Conservation (phyloP, 2,113 vertebrate species). For the Puffinus mauretanicus region DNA sequence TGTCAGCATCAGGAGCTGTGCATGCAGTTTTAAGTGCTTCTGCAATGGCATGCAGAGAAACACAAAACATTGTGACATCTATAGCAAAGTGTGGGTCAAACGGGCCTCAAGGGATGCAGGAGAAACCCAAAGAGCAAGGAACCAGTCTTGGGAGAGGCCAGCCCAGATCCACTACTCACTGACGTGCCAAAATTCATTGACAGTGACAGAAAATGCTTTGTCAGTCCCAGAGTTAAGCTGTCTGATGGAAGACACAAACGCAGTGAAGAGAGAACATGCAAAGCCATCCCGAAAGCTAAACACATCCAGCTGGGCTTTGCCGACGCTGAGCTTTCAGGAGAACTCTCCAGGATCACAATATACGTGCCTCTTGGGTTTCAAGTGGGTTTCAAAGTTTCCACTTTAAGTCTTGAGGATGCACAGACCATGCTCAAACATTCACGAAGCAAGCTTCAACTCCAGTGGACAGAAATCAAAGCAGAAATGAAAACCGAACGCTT, state of each 20-base stretch:
- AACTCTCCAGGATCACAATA: neutral
- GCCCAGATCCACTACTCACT: neutral
- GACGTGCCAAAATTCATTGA: neutral
- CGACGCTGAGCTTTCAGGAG: neutral
- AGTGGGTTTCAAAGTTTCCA: neutral
- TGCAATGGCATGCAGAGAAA: neutral
- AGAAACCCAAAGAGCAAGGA: neutral
- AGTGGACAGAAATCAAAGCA: neutral
- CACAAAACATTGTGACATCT: neutral
- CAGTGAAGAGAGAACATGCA: neutral
- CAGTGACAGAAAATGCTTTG: neutral
- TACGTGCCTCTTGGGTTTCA: neutral
- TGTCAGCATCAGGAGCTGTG: neutral
- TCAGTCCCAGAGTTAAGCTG: neutral
- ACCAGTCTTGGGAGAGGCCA: neutral
- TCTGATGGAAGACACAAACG: rapidly evolving
- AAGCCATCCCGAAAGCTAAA: neutral
- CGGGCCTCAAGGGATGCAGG: neutral
- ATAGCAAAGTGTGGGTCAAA: neutral
- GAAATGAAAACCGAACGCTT: neutral
- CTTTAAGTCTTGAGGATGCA: neutral
- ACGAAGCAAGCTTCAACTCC: rapidly evolving
- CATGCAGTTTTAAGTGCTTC: neutral
- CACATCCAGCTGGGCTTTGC: neutral
- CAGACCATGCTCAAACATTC: neutral